A percentile compares a stretch with the other conserved stretches of the same genome.
Conservation (phyloP, 1,140 invertebrate genomes). For the Drosophila orena region DNA sequence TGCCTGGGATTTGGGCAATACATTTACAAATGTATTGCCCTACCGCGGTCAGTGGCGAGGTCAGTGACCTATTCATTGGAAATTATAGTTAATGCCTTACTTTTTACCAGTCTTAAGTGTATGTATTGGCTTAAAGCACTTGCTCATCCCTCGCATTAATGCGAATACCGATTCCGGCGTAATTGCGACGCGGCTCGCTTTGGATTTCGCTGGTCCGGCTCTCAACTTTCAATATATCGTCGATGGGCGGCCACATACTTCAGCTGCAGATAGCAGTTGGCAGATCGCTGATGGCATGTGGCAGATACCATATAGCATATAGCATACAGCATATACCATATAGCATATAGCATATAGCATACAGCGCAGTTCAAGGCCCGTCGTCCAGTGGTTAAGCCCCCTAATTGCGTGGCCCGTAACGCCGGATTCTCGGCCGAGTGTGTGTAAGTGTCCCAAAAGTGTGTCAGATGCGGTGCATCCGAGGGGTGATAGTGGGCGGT, state of each 20-base stretch:
- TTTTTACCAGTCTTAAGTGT: too few relatives aligned
- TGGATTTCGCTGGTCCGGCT: constrained; percentile 32
- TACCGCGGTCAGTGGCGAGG: too few relatives aligned
- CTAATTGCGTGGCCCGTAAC: constrained; percentile 60
- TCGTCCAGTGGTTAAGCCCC: constrained; percentile 53
- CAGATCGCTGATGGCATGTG: too few relatives aligned
- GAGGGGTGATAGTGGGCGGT: not conserved
- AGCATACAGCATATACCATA: not conserved
- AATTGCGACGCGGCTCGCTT: constrained; percentile 38
- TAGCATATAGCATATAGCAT: not conserved
- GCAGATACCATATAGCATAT: not conserved
- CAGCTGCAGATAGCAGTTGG: constrained; percentile 26
- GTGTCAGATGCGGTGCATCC: constrained; percentile 4
- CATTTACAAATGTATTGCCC: not conserved
- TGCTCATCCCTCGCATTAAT: constrained; percentile 1
- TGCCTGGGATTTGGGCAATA: too few relatives aligned
- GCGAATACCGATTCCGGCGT: constrained; percentile 6
- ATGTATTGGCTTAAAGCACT: not conserved
- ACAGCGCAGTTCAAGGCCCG: constrained; percentile 36
- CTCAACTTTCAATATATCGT: constrained; percentile 50
- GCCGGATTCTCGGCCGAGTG: constrained; percentile 20
- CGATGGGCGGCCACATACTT: constrained; percentile 41
- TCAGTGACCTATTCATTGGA: too few relatives aligned
- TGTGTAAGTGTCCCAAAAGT: constrained; percentile 32
- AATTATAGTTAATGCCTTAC: too few relatives aligned